Evolutionary conservation across 1,140 invertebrate species (phyloP).

Genomic region (Macrosteles quadrilineatus): DNA sequence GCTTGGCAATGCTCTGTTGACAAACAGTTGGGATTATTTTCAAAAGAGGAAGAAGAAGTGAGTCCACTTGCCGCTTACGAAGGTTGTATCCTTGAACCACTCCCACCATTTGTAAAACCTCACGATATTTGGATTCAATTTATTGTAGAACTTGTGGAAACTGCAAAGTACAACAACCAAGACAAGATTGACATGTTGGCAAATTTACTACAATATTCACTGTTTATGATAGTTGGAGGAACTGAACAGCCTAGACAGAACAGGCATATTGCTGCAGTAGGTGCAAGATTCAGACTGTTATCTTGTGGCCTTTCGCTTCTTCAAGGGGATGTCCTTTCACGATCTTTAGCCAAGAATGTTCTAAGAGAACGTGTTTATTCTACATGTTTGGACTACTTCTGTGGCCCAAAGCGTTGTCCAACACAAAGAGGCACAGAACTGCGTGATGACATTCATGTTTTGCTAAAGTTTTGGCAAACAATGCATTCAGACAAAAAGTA

Average conservation of each 20-base stretch:
- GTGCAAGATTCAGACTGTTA: constrained; percentile 82
- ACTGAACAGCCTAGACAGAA: constrained; percentile 65
- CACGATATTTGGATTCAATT: constrained; percentile 97
- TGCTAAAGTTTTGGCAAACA: constrained; percentile 95
- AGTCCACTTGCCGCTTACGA: constrained; percentile 87
- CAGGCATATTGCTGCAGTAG: constrained; percentile 83
- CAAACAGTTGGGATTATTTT: constrained; percentile 86
- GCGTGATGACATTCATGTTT: constrained; percentile 83
- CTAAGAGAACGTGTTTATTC: constrained; percentile 93
- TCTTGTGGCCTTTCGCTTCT: constrained; percentile 89
- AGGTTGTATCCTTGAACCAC: constrained; percentile 73
- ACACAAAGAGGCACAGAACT: constrained; percentile 74
- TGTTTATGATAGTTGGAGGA: constrained; percentile 83
- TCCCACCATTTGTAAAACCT: constrained; percentile 81
- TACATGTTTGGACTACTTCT: constrained; percentile 95
- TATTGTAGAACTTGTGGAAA: constrained; percentile 90
- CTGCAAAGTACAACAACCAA: constrained; percentile 93
- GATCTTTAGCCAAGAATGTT: constrained; percentile 87
- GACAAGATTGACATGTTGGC: constrained; percentile 94
- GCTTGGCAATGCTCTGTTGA: constrained; percentile 87
- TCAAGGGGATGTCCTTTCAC: constrained; percentile 89
- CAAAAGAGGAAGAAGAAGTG: constrained; percentile 64
- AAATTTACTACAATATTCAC: constrained; percentile 82
- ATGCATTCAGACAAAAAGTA: constrained; percentile 98
- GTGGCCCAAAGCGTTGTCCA: constrained; percentile 79